phyloP scores from a whole-genome alignment of 2,888 invertebrate species.

The Melinaea marsaeus region DNA sequence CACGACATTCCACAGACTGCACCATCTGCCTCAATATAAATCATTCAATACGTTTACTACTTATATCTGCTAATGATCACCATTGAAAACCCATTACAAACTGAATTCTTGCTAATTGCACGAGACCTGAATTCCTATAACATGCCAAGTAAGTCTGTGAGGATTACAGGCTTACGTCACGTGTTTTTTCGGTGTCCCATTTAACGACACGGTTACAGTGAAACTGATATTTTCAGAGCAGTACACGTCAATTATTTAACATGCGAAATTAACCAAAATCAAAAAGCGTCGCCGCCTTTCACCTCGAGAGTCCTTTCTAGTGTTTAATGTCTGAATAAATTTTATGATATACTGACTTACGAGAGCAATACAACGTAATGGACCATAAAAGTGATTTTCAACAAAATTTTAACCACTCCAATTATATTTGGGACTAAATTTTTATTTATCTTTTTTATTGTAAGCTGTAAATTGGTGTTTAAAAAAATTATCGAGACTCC shows the following conservation, averaged over 20 bases:
- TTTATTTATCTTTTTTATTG: constrained; percentile 39
- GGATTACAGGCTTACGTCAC: not conserved
- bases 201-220: constrained; percentile 4
- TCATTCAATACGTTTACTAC: constrained; percentile 41
- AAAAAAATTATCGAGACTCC: constrained; percentile 37
- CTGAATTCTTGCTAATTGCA: constrained; percentile 1
- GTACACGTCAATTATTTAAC: constrained; percentile 43
- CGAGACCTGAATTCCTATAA: constrained; percentile 4
- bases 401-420: constrained; percentile 40
- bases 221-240: constrained; percentile 52
- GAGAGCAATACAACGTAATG: constrained; percentile 45
- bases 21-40: constrained; percentile 42
- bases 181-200: not conserved
- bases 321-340: constrained; percentile 49
- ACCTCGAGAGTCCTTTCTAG: constrained; percentile 56
- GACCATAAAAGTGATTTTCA: constrained; percentile 52
- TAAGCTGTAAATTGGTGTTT: constrained; percentile 39
- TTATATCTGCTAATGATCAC: not conserved
- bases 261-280: constrained; percentile 49
- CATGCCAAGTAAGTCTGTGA: not conserved
- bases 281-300: constrained; percentile 49
- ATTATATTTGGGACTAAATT: constrained; percentile 43
- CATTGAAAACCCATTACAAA: not conserved
- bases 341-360: constrained; percentile 47
- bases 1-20: constrained; percentile 48